Evolutionary conservation across 2,888 invertebrate genomes (phyloP).

Genomic region (Drosophila putrida): DNA sequence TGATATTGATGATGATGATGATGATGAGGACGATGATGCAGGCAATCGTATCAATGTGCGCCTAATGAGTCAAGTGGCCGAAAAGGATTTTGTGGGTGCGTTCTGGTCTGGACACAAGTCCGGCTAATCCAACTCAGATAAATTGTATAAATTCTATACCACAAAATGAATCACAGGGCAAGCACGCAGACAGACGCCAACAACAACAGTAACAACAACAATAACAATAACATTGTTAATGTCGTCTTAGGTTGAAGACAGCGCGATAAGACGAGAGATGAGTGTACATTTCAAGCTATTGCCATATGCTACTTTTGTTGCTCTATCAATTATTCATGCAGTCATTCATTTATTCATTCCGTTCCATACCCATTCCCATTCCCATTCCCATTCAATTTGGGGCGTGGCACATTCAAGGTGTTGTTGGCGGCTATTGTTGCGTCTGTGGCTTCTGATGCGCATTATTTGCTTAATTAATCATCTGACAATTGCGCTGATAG

Average conservation of each 20-base stretch:
- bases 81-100: conserved; percentile 73
- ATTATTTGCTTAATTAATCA: conserved; percentile 76
- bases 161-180: conserved; percentile 71
- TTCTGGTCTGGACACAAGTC: conserved; percentile 48
- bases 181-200: conserved; percentile 37
- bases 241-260: conserved; percentile 62
- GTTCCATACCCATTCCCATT: not conserved
- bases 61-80: conserved; percentile 82
- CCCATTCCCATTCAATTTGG: conserved; percentile 2
- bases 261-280: conserved; percentile 69
- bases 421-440: conserved; percentile 33
- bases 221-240: conserved; percentile 63
- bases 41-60: conserved; percentile 65
- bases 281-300: conserved; percentile 57
- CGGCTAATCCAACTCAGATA: conserved; percentile 75
- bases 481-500: conserved; percentile 66
- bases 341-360: conserved; percentile 52
- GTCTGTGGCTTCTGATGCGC: conserved; percentile 36
- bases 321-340: conserved; percentile 69
- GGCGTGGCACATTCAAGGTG: conserved; percentile 63
- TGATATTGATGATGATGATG: conserved; percentile 36
- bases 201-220: conserved; percentile 38
- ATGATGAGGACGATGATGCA: conserved; percentile 45
- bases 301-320: conserved; percentile 52
- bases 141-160: conserved; percentile 72